Evolutionary conservation across 2,888 invertebrate genomes (phyloP).

Genomic region (Drosophila monieri): DNA sequence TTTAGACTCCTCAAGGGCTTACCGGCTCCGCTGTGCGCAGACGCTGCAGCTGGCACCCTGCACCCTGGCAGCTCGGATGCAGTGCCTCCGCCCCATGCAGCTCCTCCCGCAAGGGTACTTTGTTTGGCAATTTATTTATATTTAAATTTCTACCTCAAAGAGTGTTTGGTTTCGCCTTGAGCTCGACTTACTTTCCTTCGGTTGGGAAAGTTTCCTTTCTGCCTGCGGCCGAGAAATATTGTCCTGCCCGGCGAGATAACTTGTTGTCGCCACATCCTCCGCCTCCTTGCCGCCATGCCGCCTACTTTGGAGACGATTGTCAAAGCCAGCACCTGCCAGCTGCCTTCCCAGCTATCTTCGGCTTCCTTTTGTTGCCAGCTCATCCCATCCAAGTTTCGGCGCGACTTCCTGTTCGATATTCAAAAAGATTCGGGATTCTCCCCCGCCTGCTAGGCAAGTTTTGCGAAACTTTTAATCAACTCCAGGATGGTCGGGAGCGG

Average conservation of each 20-base stretch:
- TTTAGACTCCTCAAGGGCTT: slow-evolving; percentile 60
- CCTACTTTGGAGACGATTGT: slow-evolving; percentile 52
- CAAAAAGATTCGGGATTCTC: slow-evolving; percentile 2
- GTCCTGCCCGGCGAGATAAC: slow-evolving; percentile 48
- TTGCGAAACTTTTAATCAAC: slow-evolving; percentile 73
- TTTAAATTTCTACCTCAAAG: slow-evolving; percentile 78
- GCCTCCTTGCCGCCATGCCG: neutral
- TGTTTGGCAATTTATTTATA: slow-evolving; percentile 78
- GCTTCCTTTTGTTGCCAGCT: slow-evolving; percentile 15
- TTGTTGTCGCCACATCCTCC: slow-evolving; percentile 31
- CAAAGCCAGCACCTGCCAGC: slow-evolving; percentile 68
- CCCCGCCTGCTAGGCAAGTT: slow-evolving; percentile 56
- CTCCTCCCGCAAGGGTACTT: slow-evolving; percentile 58
- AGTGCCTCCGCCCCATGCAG: slow-evolving; percentile 9
- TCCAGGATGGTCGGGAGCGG: slow-evolving; percentile 38
- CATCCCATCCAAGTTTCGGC: slow-evolving; percentile 23
- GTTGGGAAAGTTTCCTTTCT: slow-evolving; percentile 53
- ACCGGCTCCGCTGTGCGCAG: slow-evolving; percentile 18
- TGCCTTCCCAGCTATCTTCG: slow-evolving; percentile 21
- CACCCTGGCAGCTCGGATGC: slow-evolving; percentile 10
- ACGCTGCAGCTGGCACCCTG: slow-evolving; percentile 59
- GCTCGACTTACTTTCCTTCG: slow-evolving; percentile 61
- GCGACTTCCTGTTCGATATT: slow-evolving; percentile 43
- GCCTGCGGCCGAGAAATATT: slow-evolving; percentile 48
- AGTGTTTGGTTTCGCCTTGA: slow-evolving; percentile 73